A percentile compares a stretch with the other conserved stretches of the same genome.
phyloP scores from a whole-genome alignment of 1,140 invertebrate genomes.

The Rhizoglyphus robini region DNA sequence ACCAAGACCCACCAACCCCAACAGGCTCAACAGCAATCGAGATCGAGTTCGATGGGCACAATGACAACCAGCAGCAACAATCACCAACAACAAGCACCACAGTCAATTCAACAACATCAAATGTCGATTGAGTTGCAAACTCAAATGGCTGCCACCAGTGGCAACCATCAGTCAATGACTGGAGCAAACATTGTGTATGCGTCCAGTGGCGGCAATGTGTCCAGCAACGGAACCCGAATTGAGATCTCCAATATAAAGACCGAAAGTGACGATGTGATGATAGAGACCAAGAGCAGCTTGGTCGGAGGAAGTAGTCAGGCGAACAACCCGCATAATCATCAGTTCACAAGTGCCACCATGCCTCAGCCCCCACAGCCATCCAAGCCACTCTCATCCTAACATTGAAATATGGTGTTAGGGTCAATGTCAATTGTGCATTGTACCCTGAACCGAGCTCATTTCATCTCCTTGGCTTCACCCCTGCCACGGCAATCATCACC shows the following conservation, averaged over 20 bases:
- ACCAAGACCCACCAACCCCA: constrained; percentile 69
- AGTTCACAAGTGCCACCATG: constrained; percentile 11
- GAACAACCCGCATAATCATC: background rate
- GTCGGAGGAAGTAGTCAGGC: too few relatives aligned
- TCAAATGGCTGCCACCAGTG: background rate
- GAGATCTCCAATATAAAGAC: background rate
- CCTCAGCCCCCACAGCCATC: background rate
- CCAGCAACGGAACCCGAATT: background rate
- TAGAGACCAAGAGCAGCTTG: background rate
- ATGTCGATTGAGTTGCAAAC: background rate
- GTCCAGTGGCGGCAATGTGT: background rate
- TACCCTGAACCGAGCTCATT: too few relatives aligned
- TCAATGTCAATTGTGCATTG: too few relatives aligned
- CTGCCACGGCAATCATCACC: too few relatives aligned
- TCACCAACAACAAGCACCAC: constrained; percentile 1
- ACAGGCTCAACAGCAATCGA: background rate
- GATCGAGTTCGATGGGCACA: background rate
- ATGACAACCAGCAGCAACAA: background rate
- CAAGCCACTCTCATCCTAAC: background rate
- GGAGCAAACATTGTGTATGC: background rate
- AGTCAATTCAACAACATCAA: background rate
- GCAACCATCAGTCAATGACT: too few relatives aligned
- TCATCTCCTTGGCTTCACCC: too few relatives aligned
- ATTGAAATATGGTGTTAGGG: background rate
- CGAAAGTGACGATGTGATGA: background rate